Conservation (phyloP, 2,888 invertebrate genomes). For the Sinentomon sp. region DNA sequence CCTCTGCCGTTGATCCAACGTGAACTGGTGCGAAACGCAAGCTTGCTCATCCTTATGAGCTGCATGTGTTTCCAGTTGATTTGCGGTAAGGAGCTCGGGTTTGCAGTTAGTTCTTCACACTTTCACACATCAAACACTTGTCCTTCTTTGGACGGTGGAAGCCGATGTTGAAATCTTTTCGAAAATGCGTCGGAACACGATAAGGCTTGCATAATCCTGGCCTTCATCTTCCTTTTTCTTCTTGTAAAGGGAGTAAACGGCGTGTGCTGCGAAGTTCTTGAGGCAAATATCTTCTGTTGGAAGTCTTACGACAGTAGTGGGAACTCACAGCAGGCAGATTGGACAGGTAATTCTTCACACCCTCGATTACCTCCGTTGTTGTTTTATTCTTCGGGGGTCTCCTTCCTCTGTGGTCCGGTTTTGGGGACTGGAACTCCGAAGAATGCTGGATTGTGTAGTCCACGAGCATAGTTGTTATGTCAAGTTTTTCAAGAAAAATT, state of each 20-base stretch:
- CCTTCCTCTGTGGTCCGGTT: background rate
- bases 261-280: too few relatives aligned
- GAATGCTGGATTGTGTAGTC: background rate
- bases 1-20: too few relatives aligned
- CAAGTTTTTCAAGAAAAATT: background rate
- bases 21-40: too few relatives aligned
- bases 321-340: background rate
- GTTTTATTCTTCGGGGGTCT: background rate
- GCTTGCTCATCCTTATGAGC: too few relatives aligned
- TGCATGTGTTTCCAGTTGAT: too few relatives aligned
- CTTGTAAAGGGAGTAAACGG: too few relatives aligned
- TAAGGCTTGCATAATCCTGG: too few relatives aligned
- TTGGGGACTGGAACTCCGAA: background rate
- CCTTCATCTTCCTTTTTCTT: too few relatives aligned
- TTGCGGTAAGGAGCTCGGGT: too few relatives aligned
- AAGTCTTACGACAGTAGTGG: background rate
- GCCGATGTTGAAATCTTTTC: slow-evolving; percentile 12
- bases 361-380: background rate
- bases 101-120: background rate
- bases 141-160: slow-evolving; percentile 14
- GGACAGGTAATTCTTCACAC: background rate
- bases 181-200: too few relatives aligned
- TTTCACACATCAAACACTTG: slow-evolving; percentile 9
- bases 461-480: background rate
- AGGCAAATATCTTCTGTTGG: background rate